Percentiles rank a stretch among this genome's conserved stretches.
Evolutionary conservation across 2,888 invertebrate species (phyloP).

Genomic region (Hesperia comma): DNA sequence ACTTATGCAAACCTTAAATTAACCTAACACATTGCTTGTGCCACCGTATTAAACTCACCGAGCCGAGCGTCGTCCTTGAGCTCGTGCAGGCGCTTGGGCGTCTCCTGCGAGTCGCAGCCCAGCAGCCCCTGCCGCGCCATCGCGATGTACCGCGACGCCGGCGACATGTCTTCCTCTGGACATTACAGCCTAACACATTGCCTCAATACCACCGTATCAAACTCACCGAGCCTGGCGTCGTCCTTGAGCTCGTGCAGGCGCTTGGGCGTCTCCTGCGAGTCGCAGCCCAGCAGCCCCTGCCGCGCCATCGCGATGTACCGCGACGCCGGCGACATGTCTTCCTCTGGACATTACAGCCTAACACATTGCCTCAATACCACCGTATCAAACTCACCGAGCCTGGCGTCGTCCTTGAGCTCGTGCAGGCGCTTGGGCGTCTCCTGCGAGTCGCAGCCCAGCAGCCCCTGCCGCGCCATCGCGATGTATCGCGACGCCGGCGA

Average conservation of each 20-base stretch:
- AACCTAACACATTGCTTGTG: too few relatives aligned
- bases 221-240: constrained; percentile 55
- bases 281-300: constrained; percentile 70
- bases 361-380: too few relatives aligned
- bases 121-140: constrained; percentile 78
- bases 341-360: constrained; percentile 44
- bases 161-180: constrained; percentile 68
- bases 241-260: constrained; percentile 57
- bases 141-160: constrained; percentile 77
- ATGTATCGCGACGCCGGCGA: constrained; percentile 79
- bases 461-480: constrained; percentile 78
- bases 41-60: too few relatives aligned
- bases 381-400: constrained; percentile 55
- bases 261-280: constrained; percentile 75
- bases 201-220: too few relatives aligned
- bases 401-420: constrained; percentile 56
- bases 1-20: too few relatives aligned
- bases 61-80: constrained; percentile 55
- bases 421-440: constrained; percentile 68
- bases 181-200: too few relatives aligned
- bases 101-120: constrained; percentile 72
- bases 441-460: constrained; percentile 72
- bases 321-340: constrained; percentile 78
- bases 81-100: constrained; percentile 63
- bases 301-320: constrained; percentile 81